Conservation (phyloP, 2,797 vertebrate genomes). For the Kryptolebias ocellatus region DNA sequence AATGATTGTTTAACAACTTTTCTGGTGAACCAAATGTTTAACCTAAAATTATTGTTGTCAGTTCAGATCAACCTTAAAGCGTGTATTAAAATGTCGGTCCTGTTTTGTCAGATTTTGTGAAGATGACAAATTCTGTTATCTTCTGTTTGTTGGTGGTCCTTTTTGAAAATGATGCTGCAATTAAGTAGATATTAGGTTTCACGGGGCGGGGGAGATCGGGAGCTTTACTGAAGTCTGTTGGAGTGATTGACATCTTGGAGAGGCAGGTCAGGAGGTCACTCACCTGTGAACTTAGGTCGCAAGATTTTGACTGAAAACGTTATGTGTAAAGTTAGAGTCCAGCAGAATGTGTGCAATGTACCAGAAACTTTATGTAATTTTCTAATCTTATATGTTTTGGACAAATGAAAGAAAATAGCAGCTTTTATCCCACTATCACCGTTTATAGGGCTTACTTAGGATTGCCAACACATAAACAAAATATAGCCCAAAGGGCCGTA, state of each 20-base stretch:
- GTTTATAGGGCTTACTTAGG: no score
- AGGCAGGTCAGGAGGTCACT: background rate
- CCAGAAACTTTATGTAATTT: background rate
- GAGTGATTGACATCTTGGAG: constrained; percentile 6
- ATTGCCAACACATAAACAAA: no score
- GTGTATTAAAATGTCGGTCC: background rate
- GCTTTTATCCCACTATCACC: no score
- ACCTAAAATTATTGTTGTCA: background rate
- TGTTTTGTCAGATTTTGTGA: background rate
- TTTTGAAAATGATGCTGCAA: background rate
- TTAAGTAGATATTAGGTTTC: constrained; percentile 3
- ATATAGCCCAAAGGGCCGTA: no score
- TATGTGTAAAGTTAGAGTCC: background rate
- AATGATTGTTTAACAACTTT: background rate
- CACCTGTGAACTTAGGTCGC: background rate
- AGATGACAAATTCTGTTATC: background rate
- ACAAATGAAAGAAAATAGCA: no score
- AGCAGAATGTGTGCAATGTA: no score
- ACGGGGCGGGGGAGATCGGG: background rate
- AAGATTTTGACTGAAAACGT: background rate
- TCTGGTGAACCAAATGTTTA: background rate
- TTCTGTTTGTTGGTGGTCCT: background rate
- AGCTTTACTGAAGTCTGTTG: background rate
- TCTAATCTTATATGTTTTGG: background rate
- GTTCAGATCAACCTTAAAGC: background rate